Evolutionary conservation across 1,140 invertebrate genomes (phyloP), one percentile per base, ranked within the genome.

Genomic region (Macrotrachela quadricornifera): DNA sequence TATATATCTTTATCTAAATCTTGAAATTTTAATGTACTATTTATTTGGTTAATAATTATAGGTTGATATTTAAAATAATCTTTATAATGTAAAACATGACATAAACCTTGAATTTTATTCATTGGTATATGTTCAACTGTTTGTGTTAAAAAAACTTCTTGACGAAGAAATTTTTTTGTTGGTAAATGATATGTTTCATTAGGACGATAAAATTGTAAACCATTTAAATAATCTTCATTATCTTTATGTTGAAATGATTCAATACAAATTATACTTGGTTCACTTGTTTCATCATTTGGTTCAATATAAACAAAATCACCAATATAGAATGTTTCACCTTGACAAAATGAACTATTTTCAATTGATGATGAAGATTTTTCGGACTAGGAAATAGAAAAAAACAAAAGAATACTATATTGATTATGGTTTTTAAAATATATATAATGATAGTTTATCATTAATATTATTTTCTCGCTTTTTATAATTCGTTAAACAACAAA

Each of bases 141-240:
- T 58, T 91, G 85, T 56, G 84, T 92, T 69, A 91, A 86, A 64
- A 97, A 95, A 13, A 95, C 80, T 69, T 96, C 90, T 67, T 91
- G 60, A 30, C 70, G 66, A 57, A 61, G 73, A 68, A 97, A 97
- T 71, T 88, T 91, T 59, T 90, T 76, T 2, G 85, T 88, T 9
- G 86, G 80, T 4, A 91, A 76, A 70, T 96, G 91, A 71, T 83
- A 95, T 0, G 92, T 97, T 71, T 97, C 90, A 62, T 82, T 79
- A 0, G 85, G 85, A 63, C 83, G 70, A 61, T 79, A 82, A 64
- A 82, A 85, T 63, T 81, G 80, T 62, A 82, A 85, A 14, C 84
- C 88, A 62, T 86, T 82, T 44, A 95, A 74, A 77, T 86, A 85
- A 59, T 85, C 80, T 57, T 83, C 79, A 49, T 80, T 80, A 11